phyloP scores from a whole-genome alignment of 2,797 vertebrate species.

The Danio albolineatus region DNA sequence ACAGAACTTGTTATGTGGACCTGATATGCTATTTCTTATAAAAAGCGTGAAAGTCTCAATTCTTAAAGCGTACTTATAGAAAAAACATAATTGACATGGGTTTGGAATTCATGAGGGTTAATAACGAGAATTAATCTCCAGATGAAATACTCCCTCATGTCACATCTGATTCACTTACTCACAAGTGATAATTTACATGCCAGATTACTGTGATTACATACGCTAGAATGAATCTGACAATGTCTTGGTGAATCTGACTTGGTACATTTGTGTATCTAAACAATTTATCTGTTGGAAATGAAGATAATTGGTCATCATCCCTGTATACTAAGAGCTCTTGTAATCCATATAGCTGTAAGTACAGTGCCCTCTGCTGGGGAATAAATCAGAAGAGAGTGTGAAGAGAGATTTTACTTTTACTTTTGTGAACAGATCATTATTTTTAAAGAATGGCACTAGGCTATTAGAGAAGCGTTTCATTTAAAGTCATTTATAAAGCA shows the following conservation, averaged over 20 bases:
- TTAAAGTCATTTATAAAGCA: too few species aligned
- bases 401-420: too few species aligned
- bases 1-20: not conserved
- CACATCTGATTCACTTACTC: not conserved
- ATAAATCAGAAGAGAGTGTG: not conserved
- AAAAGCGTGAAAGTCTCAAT: not conserved
- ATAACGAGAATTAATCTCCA: not conserved
- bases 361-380: not conserved
- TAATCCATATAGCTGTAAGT: not conserved
- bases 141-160: not conserved
- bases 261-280: not conserved
- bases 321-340: not conserved
- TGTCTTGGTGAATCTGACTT: not conserved
- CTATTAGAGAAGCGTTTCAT: too few species aligned
- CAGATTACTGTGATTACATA: not conserved
- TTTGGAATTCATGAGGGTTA: not conserved
- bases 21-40: not conserved
- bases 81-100: not conserved
- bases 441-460: too few species aligned
- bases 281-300: not conserved
- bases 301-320: not conserved
- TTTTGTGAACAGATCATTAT: too few species aligned
- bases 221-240: too few species aligned
- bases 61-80: not conserved
- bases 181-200: not conserved